phyloP scores from a whole-genome alignment of 2,888 invertebrate species.

The Standfussiana lucernea region DNA sequence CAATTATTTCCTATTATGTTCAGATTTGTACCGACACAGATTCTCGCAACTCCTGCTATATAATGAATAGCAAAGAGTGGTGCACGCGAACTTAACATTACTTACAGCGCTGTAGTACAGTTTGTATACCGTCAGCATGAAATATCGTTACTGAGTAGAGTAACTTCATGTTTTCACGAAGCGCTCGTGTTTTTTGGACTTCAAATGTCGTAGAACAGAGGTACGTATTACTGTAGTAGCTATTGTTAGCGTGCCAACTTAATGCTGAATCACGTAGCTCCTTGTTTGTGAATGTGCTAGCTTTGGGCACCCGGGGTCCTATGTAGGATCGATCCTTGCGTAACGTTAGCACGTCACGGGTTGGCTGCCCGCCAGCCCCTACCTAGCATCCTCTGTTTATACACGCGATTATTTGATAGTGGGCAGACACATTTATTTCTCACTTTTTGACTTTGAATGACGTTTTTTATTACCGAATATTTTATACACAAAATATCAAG shows the following conservation, averaged over 20 bases:
- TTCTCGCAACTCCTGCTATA: conserved; percentile 66
- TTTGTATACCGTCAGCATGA: conserved; percentile 43
- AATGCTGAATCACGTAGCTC: conserved; percentile 57
- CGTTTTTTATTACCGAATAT: not conserved
- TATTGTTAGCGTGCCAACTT: conserved; percentile 56
- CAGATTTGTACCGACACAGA: conserved; percentile 61
- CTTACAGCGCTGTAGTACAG: conserved; percentile 53
- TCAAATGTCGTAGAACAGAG: conserved; percentile 41
- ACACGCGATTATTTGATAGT: conserved; percentile 55
- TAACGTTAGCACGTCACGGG: conserved; percentile 69
- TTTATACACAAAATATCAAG: not conserved
- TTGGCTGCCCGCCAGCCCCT: conserved; percentile 75
- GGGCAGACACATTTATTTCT: conserved; percentile 23
- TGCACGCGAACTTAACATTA: conserved; percentile 77
- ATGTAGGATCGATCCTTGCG: conserved; percentile 73
- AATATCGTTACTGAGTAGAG: conserved; percentile 45
- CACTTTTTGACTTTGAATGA: not conserved
- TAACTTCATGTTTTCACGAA: conserved; percentile 62
- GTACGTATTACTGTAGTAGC: conserved; percentile 38
- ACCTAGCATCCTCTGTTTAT: conserved; percentile 62
- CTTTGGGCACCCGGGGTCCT: conserved; percentile 57
- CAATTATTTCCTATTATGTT: conserved; percentile 48
- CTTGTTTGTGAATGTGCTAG: conserved; percentile 65
- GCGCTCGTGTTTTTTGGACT: conserved; percentile 37
- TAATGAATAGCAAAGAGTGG: conserved; percentile 70